Base-by-base conservation (phyloP, 2,797 vertebrate species). In the Sciurus carolinensis region DNA sequence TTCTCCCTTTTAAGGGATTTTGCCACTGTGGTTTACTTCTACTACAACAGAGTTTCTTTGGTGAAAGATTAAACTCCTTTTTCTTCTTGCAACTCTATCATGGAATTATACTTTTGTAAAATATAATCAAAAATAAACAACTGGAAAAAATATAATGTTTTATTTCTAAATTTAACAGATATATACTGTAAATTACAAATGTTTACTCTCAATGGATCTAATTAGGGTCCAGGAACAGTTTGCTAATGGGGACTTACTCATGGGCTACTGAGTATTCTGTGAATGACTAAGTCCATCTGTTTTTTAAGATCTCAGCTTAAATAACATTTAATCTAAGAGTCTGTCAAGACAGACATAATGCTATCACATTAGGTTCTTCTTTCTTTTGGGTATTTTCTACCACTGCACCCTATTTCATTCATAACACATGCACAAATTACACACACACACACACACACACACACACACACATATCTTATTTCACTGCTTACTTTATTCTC, bases 131-230 rank as follows among this genome's bases (percentile, higher is more conserved):
- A 67, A 89, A 36, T 1, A 7, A 92, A 83, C 33, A 76, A 50
- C 64, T 76, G 59, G 42, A 90, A 75, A 71, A 72, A 71, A 3
- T 8, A 54, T 80, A 77, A 13, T 3, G 0, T 59, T 87, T 96
- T 82, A 44, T 28, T 83, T 96, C 95, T 72, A 92, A 47, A 47
- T 59, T 86, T 85, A 83, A 72, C 2, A 76, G 67, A 84, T 36
- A 67, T 71, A 71, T 93, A 36, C 28, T 77, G 6, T 44, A 59
- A 54, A 90, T 96, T 96, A 89, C 20, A 69, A 96, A 91, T 92
- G 39, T 18, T 90, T 75, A 47, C 69, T 95, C 73, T 95, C 11
- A 13, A 26, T 83, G 69, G 44, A 85, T 86, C 9, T 73, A 57
- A 87, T 72, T 69, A 79, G 52, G 22, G 30, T 50, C 64, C 36